phyloP scores from a whole-genome alignment of 2,113 vertebrate genomes.

The Corynorhinus townsendii region DNA sequence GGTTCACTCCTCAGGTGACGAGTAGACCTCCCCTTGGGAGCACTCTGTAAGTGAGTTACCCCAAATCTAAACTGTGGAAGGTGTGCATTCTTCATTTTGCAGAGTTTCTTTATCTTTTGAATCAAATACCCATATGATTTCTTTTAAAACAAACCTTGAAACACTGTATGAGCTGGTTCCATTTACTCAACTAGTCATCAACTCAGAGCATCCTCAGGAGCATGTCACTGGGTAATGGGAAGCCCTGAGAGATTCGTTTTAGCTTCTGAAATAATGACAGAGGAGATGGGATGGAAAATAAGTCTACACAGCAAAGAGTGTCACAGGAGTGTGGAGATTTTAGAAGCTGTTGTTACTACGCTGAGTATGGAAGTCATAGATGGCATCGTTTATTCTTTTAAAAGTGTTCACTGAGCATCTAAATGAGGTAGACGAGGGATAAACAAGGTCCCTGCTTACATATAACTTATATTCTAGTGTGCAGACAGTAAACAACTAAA shows the following conservation, averaged over 20 bases:
- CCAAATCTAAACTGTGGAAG: neutral
- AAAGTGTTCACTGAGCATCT: neutral
- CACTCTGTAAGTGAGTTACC: neutral
- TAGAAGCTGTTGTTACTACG: neutral
- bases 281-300: neutral
- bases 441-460: neutral
- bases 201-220: neutral
- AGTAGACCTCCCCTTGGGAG: neutral
- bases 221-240: neutral
- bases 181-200: neutral
- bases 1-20: neutral
- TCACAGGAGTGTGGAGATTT: neutral
- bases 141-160: neutral
- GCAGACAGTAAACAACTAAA: neutral
- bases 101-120: neutral
- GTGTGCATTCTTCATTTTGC: neutral
- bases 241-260: neutral
- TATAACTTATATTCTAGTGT: neutral
- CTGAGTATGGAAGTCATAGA: neutral
- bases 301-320: neutral
- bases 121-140: neutral
- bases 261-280: neutral
- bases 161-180: neutral
- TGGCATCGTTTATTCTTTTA: neutral
- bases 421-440: neutral